Conservation (phyloP, 2,797 vertebrate genomes). For the Cygnus olor region DNA sequence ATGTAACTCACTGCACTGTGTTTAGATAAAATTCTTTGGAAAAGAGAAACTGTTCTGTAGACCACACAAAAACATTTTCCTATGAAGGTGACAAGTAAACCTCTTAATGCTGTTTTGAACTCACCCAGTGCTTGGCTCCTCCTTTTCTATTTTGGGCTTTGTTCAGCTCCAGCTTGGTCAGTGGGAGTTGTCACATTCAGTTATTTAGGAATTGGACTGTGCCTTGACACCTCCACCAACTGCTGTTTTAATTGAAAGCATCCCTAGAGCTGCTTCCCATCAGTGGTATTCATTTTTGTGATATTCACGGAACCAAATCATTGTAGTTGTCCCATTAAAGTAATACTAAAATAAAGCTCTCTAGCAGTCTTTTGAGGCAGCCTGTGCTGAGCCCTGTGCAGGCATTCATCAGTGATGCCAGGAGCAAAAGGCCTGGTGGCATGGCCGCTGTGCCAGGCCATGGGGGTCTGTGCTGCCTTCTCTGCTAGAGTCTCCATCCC, state of each 20-base stretch:
- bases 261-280: conserved; percentile 7
- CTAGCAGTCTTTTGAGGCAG: neutral
- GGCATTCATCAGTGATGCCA: fast-evolving
- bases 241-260: conserved; percentile 24
- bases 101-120: neutral
- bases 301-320: neutral
- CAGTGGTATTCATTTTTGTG: neutral
- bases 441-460: neutral
- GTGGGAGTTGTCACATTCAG: neutral
- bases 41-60: neutral
- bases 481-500: neutral
- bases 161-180: neutral
- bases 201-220: neutral
- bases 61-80: neutral
- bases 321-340: neutral
- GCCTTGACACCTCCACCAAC: neutral
- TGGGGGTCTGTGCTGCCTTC: neutral
- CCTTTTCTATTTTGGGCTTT: neutral
- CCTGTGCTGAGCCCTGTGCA: neutral
- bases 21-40: neutral
- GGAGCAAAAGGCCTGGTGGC: neutral
- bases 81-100: neutral
- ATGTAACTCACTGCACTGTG: fast-evolving
- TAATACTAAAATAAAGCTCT: neutral
- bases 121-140: neutral